Conservation (phyloP, 2,797 vertebrate genomes). For the Crossoptilon crossoptilon region DNA sequence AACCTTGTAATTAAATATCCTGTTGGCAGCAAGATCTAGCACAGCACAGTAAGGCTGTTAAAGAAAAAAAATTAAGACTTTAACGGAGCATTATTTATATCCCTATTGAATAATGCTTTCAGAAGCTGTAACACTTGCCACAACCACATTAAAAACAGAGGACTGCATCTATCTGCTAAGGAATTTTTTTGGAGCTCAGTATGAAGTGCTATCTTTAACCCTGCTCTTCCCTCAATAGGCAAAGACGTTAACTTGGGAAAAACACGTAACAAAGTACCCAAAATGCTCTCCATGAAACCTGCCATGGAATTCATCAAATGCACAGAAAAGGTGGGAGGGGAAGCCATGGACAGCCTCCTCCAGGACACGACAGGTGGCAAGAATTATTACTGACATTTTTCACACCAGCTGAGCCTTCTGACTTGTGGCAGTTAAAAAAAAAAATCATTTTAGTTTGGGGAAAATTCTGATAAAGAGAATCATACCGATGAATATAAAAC, state of each 20-base stretch:
- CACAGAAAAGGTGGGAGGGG: background rate
- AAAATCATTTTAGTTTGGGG: constrained; percentile 90
- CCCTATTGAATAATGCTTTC: background rate
- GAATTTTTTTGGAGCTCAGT: background rate
- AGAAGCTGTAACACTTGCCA: background rate
- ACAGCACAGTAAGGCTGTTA: constrained; percentile 23
- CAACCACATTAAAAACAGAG: background rate
- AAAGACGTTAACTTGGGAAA: background rate
- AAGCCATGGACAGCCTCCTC: background rate
- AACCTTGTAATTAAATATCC: constrained; percentile 12
- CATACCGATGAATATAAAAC: constrained; percentile 97
- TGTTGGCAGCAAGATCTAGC: constrained; percentile 19
- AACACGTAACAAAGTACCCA: background rate
- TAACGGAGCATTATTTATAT: background rate
- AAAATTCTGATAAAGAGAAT: constrained; percentile 97
- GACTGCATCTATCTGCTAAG: background rate
- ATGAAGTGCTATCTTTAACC: background rate
- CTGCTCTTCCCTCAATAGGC: background rate
- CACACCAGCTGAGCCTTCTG: background rate
- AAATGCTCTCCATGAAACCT: background rate
- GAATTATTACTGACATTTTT: accelerated
- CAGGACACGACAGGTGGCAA: background rate
- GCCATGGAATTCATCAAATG: background rate
- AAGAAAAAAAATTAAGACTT: background rate
- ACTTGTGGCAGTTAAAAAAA: background rate